Base-by-base conservation (phyloP, 2,888 invertebrate genomes). In the Diogma glabrata region DNA sequence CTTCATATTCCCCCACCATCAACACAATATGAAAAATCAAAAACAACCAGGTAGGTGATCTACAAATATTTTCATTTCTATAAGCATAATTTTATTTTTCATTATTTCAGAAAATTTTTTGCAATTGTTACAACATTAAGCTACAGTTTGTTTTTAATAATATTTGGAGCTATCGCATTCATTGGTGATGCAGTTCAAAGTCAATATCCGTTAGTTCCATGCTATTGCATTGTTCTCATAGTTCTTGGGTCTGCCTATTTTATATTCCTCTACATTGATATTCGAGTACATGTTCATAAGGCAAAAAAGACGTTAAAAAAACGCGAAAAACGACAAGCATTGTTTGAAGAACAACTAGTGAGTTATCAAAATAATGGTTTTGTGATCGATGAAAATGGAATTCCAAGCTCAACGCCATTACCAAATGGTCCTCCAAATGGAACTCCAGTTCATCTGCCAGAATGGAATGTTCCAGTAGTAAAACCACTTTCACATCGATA, bases 71-170 rank as follows among this genome's bases (percentile, higher is more conserved):
- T 45, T 45, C 3, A 23, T n/a, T n/a, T n/a, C n/a, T n/a, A n/a
- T n/a, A n/a, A 23, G 7, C 14, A n/a, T 3, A 45, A 40, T 40
- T 8, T 17, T 40, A 40, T 17, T 17, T 40, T 40, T 20, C 19
- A 24, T 16, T n/a, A 33, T 73, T 74, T 53, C 72, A 82, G 82
- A 57, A 72, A 73, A 60, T 76, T 77, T 60, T 61, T 81, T 55
- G 75, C 79, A 4, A 70, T 75, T 47, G 76, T 80, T 50, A 64
- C 79, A 57, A 83, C 84, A 62, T 75, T 78, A 54, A 76, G 82
- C 59, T 85, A 85, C 60, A 82, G 81, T 38, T 74, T 84, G 55
- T 72, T 83, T 57, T 64, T 84, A 54, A 75, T 84, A 4, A 80
- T 82, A 20, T 64, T 82, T 22, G 84, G 84, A 24, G 58, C 79